phyloP scores from a whole-genome alignment of 2,113 vertebrate species.

The Tupaia tana region DNA sequence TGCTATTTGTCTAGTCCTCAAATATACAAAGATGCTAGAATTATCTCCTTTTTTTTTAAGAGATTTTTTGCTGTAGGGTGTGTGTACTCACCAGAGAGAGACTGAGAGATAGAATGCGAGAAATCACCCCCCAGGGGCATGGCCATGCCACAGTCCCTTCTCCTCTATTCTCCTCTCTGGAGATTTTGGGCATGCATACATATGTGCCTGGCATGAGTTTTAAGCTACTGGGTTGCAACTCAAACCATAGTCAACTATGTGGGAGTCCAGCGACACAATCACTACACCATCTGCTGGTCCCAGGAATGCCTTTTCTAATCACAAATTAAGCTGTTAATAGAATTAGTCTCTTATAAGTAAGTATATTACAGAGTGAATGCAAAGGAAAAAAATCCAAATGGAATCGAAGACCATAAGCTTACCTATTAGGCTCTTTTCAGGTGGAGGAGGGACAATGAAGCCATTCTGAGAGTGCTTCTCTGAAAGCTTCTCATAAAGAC shows the following conservation, averaged over 20 bases:
- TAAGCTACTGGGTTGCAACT: no score
- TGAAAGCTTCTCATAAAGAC: constrained; percentile 96
- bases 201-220: no score
- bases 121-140: no score
- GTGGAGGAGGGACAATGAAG: constrained; percentile 95
- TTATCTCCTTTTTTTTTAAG: background rate
- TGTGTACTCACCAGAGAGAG: no score
- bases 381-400: background rate
- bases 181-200: no score
- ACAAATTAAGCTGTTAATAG: background rate
- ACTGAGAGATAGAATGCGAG: no score
- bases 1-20: background rate
- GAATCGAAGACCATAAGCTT: constrained; percentile 51
- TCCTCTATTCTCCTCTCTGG: no score
- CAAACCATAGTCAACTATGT: no score
- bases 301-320: background rate
- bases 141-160: no score
- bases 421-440: constrained; percentile 98
- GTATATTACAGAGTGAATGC: background rate
- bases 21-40: background rate
- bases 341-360: background rate
- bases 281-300: no score
- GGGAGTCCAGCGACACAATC: no score
- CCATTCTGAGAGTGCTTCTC: constrained; percentile 96
- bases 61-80: no score